These are phyloP conservation scores for Chymomyza costata DNA, from an alignment of 1,140 invertebrate species.

Conservation along the genomic window DNA sequence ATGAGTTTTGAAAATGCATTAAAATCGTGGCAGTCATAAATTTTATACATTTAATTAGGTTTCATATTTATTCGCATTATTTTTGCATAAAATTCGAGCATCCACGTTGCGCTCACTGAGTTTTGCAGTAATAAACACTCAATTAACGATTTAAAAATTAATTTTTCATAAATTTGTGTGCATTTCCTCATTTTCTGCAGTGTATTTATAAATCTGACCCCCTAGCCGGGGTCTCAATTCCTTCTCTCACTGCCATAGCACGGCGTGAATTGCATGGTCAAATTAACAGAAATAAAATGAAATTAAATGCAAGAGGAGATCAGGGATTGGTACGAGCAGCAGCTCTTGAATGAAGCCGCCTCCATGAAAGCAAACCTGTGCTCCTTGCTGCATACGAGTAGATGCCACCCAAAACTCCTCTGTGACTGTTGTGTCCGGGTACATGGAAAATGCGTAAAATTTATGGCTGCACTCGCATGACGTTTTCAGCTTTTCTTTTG, in stretches of 20 bases:
- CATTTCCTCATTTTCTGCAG: neutral
- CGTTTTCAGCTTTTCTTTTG: no score
- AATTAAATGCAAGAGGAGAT: neutral
- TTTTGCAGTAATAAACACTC: constrained; percentile 37
- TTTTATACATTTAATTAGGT: no score
- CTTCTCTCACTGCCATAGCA: no score
- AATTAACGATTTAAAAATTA: constrained; percentile 34
- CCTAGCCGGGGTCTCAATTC: neutral
- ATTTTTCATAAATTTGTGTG: constrained; percentile 12
- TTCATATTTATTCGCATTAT: neutral
- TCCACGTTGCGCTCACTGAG: no score
- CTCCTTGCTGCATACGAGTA: no score
- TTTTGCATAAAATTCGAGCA: neutral
- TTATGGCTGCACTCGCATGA: neutral
- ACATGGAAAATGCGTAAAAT: neutral
- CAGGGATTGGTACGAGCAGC: no score
- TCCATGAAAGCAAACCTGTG: neutral
- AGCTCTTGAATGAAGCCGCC: no score
- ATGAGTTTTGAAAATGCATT: no score
- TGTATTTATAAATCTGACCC: neutral
- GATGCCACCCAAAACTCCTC: no score
- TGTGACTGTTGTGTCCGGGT: neutral
- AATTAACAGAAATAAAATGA: neutral
- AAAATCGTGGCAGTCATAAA: no score
- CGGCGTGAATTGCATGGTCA: neutral